A percentile compares a stretch with the other conserved stretches of the same genome.
Evolutionary conservation across 2,888 invertebrate species (phyloP).

Genomic region (Serrognathus titanus): DNA sequence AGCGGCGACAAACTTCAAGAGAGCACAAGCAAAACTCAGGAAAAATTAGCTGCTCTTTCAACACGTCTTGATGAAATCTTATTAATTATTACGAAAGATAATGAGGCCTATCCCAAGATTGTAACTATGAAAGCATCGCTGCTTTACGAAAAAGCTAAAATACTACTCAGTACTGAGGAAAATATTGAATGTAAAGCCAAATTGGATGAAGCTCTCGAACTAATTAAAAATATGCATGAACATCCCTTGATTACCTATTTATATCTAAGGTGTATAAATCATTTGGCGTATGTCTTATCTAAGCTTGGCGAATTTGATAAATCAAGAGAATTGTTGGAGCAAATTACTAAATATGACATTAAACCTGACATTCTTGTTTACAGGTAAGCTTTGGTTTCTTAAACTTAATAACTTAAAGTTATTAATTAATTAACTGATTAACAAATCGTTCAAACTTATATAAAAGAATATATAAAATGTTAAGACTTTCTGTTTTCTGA

Average conservation of each 20-base stretch:
- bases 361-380: conserved; percentile 33
- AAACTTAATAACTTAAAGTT: too few species aligned
- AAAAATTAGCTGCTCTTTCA: conserved; percentile 19
- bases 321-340: conserved; percentile 53
- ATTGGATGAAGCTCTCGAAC: conserved; percentile 36
- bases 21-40: conserved; percentile 13
- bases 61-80: conserved; percentile 25
- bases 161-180: conserved; percentile 33
- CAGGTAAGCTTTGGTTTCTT: conserved; percentile 23
- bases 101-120: conserved; percentile 32
- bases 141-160: conserved; percentile 45
- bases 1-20: conserved; percentile 12
- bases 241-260: conserved; percentile 48
- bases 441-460: too few species aligned
- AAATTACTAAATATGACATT: conserved; percentile 42
- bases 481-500: too few species aligned
- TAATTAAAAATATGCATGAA: conserved; percentile 31
- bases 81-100: conserved; percentile 10
- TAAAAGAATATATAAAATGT: too few species aligned
- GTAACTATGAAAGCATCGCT: conserved; percentile 42
- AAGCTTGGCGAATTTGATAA: conserved; percentile 52
- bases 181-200: conserved; percentile 31
- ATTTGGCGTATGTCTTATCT: conserved; percentile 56
- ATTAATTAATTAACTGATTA: too few species aligned
- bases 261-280: conserved; percentile 56